Percentiles rank a stretch among this genome's conserved stretches.
phyloP scores from a whole-genome alignment of 2,113 vertebrate genomes.

The Dipodomys stephensi region DNA sequence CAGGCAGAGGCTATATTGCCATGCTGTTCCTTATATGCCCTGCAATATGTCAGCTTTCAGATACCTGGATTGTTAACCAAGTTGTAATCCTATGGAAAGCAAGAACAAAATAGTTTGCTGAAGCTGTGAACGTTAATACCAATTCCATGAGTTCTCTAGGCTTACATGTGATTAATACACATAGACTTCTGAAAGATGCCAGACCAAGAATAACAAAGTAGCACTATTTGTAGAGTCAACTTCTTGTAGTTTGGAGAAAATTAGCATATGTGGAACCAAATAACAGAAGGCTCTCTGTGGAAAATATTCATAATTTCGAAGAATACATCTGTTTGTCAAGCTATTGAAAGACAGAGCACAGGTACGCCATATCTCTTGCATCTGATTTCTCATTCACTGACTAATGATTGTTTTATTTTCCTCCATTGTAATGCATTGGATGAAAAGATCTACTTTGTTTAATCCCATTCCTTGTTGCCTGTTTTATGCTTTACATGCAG shows the following conservation, averaged over 20 bases:
- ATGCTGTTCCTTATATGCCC: not conserved
- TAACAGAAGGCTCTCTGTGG: slow-evolving; percentile 53
- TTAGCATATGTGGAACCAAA: slow-evolving; percentile 58
- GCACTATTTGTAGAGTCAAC: slow-evolving; percentile 45
- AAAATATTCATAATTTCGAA: slow-evolving; percentile 17
- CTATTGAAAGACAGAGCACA: slow-evolving; percentile 36
- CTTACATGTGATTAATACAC: slow-evolving; percentile 48
- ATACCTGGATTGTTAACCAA: slow-evolving; percentile 48
- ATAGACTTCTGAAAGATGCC: slow-evolving; percentile 16
- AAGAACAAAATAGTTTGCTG: not conserved
- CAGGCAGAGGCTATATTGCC: not conserved
- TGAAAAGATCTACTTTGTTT: slow-evolving; percentile 59
- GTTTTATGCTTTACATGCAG: slow-evolving; percentile 59
- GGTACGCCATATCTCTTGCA: slow-evolving; percentile 48
- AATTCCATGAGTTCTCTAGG: slow-evolving; percentile 42
- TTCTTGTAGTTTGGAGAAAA: slow-evolving; percentile 61
- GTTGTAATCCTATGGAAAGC: slow-evolving; percentile 12
- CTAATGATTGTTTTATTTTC: slow-evolving; percentile 66
- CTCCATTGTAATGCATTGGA: slow-evolving; percentile 38
- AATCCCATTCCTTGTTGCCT: not conserved
- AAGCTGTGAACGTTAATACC: slow-evolving; percentile 59
- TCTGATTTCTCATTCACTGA: slow-evolving; percentile 63
- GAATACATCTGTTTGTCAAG: slow-evolving; percentile 39
- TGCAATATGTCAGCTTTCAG: slow-evolving; percentile 36
- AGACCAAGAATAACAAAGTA: slow-evolving; percentile 69